Evolutionary conservation across 2,113 vertebrate genomes (phyloP).

Genomic region (Corapipo altera): DNA sequence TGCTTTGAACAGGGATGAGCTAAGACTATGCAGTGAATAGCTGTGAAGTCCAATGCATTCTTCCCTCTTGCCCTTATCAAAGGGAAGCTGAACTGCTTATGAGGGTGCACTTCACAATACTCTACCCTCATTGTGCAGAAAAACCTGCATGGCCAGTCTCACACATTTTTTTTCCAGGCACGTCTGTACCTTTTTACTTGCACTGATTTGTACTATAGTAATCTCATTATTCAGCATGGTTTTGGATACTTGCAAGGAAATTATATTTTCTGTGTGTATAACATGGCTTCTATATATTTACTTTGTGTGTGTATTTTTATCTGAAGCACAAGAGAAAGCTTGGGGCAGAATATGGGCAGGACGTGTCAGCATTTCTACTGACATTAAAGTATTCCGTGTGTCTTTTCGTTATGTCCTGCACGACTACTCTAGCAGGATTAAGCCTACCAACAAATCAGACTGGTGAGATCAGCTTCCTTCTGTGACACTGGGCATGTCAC

Average conservation of each 20-base stretch:
- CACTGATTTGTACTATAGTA: background rate
- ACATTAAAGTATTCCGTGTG: background rate
- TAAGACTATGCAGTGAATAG: background rate
- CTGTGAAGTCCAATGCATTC: background rate
- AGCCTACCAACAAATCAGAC: background rate
- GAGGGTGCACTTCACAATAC: background rate
- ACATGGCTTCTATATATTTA: background rate
- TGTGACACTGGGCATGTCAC: background rate
- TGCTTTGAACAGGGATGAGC: background rate
- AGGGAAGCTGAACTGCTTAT: background rate
- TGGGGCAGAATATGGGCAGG: background rate
- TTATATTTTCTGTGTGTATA: background rate
- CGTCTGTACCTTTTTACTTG: background rate
- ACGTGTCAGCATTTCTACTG: background rate
- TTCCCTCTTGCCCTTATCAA: background rate
- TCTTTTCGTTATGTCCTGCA: background rate
- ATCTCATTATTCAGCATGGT: background rate
- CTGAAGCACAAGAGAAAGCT: background rate
- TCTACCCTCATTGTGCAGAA: background rate
- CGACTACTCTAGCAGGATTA: background rate
- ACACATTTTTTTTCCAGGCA: background rate
- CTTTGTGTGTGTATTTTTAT: background rate
- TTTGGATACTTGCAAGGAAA: background rate
- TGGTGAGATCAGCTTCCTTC: background rate
- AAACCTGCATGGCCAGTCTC: background rate